Conservation (phyloP, 2,113 vertebrate species). For the Cricetomys ansorgei region DNA sequence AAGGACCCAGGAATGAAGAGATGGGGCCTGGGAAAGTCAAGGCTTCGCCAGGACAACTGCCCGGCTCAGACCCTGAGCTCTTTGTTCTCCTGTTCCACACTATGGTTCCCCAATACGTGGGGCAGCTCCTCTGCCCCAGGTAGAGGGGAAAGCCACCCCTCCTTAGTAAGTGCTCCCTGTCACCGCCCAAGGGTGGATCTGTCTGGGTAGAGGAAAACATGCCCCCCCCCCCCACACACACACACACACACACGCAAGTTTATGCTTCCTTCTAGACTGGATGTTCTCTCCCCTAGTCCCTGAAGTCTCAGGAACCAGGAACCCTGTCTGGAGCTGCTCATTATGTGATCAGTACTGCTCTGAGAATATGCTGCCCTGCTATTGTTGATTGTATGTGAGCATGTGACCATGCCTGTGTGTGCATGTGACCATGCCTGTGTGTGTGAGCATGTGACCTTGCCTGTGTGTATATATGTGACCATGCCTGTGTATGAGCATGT, state of each 20-base stretch:
- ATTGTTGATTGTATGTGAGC: neutral
- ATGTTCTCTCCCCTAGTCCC: neutral
- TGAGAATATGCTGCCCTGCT: rapidly evolving
- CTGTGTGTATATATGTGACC: neutral
- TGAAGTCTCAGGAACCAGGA: neutral
- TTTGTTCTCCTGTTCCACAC: neutral
- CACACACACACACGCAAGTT: no score
- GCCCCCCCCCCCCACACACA: neutral
- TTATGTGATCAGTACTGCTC: neutral
- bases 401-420: neutral
- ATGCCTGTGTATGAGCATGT: rapidly evolving
- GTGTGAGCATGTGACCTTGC: neutral
- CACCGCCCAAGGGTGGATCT: neutral
- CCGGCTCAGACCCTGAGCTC: neutral
- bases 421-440: rapidly evolving
- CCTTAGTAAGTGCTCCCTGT: neutral
- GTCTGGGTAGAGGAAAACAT: neutral
- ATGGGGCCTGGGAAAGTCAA: neutral
- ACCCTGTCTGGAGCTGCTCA: neutral
- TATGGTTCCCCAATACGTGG: neutral
- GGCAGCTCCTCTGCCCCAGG: neutral
- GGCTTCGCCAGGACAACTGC: neutral
- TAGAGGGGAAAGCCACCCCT: neutral
- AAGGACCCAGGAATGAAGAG: neutral
- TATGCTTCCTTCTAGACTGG: neutral